Base-by-base conservation (phyloP, 2,888 invertebrate genomes). In the Thyatira batis region DNA sequence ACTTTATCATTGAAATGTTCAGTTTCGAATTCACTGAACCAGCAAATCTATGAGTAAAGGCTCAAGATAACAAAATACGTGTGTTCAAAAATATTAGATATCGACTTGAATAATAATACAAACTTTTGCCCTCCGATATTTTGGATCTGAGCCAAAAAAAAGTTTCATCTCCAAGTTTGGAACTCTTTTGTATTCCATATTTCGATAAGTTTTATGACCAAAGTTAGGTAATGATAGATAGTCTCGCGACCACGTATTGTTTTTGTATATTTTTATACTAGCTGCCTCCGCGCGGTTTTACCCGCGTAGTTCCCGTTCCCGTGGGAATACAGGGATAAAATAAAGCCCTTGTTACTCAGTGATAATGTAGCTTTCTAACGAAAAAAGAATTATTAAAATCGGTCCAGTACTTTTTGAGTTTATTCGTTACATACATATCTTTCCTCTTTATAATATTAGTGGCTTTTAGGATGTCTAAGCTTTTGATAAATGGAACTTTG, bases 111-210 rank as follows among this genome's bases (percentile, higher is more conserved):
- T 39, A 39, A 13, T 39, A 39, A 39, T 39, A 39, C 39, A n/a
- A 33, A 33, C 17, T 39, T 23, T 23, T 39, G 33, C 33, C 39
- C 39, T 17, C 8, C 39, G 39, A 39, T 39, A 39, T 39, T n/a
- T 39, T 39, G 39, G 39, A 1, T n/a, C 6, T 17, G 17, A 5
- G 39, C 39, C 17, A 39, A 39, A 39, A 33, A n/a, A 39, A 39
- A 39, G 39, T 39, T 39, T 8, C 2, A 39, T 4, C 39, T 11
- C 17, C 13, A 39, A 39, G 39, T 39, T 39, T 8, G 8, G 17
- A 39, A 39, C 39, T 39, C 39, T 39, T 39, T 39, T 39, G 39
- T 39, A 39, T 39, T 39, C 39, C 39, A 39, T 39, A 39, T 39
- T 39, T 39, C 8, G 39, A 2, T 11, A 39, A 39, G 39, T 39